Evolutionary conservation across 2,113 vertebrate species (phyloP).

Genomic region (Barbus barbus): DNA sequence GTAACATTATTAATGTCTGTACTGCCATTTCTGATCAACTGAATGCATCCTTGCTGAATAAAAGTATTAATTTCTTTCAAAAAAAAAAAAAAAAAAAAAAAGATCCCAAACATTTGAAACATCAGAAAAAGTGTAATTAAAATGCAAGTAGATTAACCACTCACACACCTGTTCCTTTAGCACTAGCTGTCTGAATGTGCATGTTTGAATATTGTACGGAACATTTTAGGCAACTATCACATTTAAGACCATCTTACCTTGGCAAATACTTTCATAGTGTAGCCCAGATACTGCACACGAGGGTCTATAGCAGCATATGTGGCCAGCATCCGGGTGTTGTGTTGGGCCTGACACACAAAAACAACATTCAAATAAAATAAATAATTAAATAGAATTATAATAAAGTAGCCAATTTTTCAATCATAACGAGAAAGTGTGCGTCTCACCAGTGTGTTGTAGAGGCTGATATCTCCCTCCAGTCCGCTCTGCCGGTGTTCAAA

Average conservation of each 20-base stretch:
- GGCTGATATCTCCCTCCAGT: constrained; percentile 96
- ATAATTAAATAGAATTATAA: too few relatives aligned
- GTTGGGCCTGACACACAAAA: constrained; percentile 83
- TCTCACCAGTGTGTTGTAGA: constrained; percentile 98
- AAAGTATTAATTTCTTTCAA: too few relatives aligned
- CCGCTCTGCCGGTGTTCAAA: constrained; percentile 94
- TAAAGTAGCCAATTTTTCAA: background rate
- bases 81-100: background rate
- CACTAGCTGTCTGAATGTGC: background rate
- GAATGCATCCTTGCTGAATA: too few relatives aligned
- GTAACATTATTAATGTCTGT: too few relatives aligned
- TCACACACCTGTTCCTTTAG: background rate
- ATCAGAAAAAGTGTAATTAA: background rate
- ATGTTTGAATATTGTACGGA: background rate
- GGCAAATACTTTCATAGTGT: constrained; percentile 98
- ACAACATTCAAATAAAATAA: background rate
- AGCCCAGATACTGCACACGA: constrained; percentile 92
- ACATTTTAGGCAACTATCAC: too few relatives aligned
- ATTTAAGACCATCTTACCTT: constrained; percentile 78
- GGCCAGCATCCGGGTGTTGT: constrained; percentile 97
- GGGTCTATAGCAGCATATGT: constrained; percentile 94
- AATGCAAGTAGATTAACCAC: background rate
- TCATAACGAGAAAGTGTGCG: too few relatives aligned
- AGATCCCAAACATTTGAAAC: too few relatives aligned
- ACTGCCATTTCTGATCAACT: too few relatives aligned